Evolutionary conservation across 2,113 vertebrate species (phyloP).

Genomic region (Zosterops borbonicus): DNA sequence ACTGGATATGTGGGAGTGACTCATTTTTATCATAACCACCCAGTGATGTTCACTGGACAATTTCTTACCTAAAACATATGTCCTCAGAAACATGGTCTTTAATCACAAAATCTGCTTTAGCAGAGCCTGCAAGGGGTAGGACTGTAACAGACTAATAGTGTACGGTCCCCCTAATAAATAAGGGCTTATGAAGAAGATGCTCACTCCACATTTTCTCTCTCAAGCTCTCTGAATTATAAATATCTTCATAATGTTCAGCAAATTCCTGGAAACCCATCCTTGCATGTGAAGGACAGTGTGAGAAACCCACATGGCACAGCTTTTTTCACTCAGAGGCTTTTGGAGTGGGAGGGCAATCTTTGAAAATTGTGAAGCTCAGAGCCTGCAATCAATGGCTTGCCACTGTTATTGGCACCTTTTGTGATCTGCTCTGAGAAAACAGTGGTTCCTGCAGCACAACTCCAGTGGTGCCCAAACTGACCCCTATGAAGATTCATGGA

Average conservation of each 20-base stretch:
- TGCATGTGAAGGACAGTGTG: neutral
- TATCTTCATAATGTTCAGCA: neutral
- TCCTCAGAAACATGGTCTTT: neutral
- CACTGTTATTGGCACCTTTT: neutral
- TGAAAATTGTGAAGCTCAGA: neutral
- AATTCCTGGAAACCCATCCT: neutral
- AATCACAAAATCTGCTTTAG: neutral
- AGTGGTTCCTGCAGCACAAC: neutral
- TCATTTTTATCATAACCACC: neutral
- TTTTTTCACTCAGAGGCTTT: neutral
- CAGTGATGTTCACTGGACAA: neutral
- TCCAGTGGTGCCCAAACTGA: neutral
- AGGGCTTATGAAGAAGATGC: neutral
- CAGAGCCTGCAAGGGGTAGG: neutral
- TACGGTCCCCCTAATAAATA: neutral
- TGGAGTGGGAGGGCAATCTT: neutral
- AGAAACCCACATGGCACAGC: neutral
- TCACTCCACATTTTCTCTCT: neutral
- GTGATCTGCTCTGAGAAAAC: neutral
- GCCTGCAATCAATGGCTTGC: neutral
- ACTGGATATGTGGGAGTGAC: neutral
- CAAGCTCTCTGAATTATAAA: neutral
- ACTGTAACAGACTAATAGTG: neutral
- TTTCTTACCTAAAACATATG: neutral
- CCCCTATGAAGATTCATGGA: fast-evolving